A percentile compares a stretch with the other conserved stretches of the same genome.
These are phyloP conservation scores for Halcyon senegalensis DNA, from an alignment of 2,113 vertebrate genomes.

Conservation along the genomic window DNA sequence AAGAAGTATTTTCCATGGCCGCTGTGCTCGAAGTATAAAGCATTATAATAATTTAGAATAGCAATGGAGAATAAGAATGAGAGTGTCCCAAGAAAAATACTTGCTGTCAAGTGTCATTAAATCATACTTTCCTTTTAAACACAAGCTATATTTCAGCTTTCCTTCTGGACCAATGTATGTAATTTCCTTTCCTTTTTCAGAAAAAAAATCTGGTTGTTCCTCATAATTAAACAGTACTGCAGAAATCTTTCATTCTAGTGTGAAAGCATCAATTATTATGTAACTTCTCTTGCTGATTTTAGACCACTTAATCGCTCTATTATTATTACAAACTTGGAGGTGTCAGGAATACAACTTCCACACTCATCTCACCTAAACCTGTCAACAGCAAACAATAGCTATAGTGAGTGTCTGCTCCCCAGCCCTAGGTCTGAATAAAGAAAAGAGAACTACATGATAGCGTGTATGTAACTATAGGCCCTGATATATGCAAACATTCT, in stretches of 20 bases:
- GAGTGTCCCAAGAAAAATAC: background rate
- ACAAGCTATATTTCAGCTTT: background rate
- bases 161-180: background rate
- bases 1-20: background rate
- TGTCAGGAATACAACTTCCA: background rate
- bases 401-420: background rate
- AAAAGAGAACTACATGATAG: background rate
- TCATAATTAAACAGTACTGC: conserved; percentile 14
- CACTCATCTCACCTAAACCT: background rate
- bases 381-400: background rate
- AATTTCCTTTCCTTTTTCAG: background rate
- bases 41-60: background rate
- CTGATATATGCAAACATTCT: background rate
- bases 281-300: conserved; percentile 2
- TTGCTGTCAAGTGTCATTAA: background rate
- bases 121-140: background rate
- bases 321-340: background rate
- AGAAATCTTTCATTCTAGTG: background rate
- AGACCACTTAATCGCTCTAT: background rate
- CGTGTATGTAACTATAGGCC: background rate
- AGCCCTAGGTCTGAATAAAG: too few species aligned
- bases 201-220: background rate
- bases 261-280: conserved; percentile 40
- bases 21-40: background rate
- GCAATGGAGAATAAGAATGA: background rate